A percentile compares a stretch with the other conserved stretches of the same genome.
These are phyloP conservation scores for Dysdera silvatica DNA, from an alignment of 1,140 invertebrate genomes.

Conservation along the genomic window DNA sequence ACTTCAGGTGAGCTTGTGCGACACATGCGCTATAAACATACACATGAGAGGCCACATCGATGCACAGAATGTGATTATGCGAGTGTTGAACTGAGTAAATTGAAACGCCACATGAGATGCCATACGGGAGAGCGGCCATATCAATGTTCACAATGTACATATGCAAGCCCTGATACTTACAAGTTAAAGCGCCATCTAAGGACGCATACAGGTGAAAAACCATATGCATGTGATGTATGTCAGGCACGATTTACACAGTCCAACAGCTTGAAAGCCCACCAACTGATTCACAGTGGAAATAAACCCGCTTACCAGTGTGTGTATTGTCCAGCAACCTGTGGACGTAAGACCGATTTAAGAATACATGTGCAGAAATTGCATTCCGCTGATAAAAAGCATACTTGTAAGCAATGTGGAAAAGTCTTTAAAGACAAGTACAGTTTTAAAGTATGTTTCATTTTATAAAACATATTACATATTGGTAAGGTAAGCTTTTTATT, in stretches of 20 bases:
- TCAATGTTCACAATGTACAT: conserved; percentile 91
- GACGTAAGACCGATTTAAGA: conserved; percentile 89
- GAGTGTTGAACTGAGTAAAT: conserved; percentile 84
- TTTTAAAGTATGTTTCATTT: conserved; percentile 41
- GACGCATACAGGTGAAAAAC: conserved; percentile 57
- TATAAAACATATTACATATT: too few relatives aligned
- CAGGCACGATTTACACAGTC: conserved; percentile 84
- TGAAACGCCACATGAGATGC: conserved; percentile 85
- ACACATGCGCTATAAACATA: conserved; percentile 85
- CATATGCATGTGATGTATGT: conserved; percentile 57
- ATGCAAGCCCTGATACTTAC: conserved; percentile 95
- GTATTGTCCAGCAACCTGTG: conserved; percentile 91
- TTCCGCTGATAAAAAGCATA: conserved; percentile 81
- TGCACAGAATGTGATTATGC: conserved; percentile 92
- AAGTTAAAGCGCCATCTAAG: conserved; percentile 66
- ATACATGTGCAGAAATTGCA: conserved; percentile 95
- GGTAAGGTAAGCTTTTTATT: too few relatives aligned
- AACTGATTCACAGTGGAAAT: conserved; percentile 84
- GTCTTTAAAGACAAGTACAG: conserved; percentile 75
- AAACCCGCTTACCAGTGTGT: conserved; percentile 94
- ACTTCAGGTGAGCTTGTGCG: conserved; percentile 90
- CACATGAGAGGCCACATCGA: conserved; percentile 90
- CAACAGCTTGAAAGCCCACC: conserved; percentile 89
- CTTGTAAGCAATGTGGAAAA: conserved; percentile 88
- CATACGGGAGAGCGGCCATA: conserved; percentile 80